Evolutionary conservation across 2,113 vertebrate genomes (phyloP).

Genomic region (Oryzias curvinotus): DNA sequence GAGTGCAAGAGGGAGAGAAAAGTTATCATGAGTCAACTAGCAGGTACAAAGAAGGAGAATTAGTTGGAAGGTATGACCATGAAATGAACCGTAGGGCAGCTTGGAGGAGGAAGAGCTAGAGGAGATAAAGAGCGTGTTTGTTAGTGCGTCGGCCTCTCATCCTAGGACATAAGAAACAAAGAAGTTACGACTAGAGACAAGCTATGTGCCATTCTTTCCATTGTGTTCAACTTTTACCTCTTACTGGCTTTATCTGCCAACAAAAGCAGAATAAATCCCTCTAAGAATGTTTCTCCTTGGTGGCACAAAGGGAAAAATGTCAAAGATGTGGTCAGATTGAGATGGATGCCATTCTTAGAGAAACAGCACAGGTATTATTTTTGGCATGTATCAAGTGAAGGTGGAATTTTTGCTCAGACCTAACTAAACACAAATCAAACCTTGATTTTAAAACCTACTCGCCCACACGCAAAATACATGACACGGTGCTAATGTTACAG

Average conservation of each 20-base stretch:
- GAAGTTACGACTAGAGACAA: conserved; percentile 46
- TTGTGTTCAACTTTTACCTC: conserved; percentile 15
- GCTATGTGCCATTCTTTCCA: conserved; percentile 34
- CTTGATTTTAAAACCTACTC: conserved; percentile 35
- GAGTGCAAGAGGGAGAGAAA: conserved; percentile 94
- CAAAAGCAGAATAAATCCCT: conserved; percentile 48
- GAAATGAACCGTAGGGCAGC: conserved; percentile 47
- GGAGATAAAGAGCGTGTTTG: conserved; percentile 20
- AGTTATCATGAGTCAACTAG: conserved; percentile 97
- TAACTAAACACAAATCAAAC: conserved; percentile 62
- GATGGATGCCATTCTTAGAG: conserved; percentile 51
- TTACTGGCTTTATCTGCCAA: conserved; percentile 36
- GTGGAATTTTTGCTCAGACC: conserved; percentile 45
- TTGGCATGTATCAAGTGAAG: conserved; percentile 47
- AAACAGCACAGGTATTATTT: conserved; percentile 51
- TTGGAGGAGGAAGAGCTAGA: conserved; percentile 39
- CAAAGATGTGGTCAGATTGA: conserved; percentile 34
- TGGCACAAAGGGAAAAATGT: conserved; percentile 29
- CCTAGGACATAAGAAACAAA: conserved; percentile 60
- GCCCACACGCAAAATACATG: conserved; percentile 57
- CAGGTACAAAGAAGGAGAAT: conserved; percentile 77
- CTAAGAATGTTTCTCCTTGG: conserved; percentile 37
- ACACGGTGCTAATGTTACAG: conserved; percentile 56
- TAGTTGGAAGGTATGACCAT: conserved; percentile 59
- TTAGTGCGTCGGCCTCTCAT: conserved; percentile 45